Conservation (phyloP, 2,113 vertebrate species). For the Petrocephalus microphthalmus region DNA sequence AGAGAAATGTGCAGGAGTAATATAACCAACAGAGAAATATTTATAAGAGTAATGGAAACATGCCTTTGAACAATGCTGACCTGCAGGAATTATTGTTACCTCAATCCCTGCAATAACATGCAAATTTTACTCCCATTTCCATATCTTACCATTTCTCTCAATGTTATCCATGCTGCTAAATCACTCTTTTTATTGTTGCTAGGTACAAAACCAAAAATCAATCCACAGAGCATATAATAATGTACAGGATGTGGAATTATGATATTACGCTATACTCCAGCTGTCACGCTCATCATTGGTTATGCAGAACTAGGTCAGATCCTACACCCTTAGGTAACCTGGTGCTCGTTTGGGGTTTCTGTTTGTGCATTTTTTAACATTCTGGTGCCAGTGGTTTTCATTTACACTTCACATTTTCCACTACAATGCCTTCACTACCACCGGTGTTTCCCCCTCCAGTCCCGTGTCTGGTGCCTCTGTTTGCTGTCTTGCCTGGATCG, state of each 20-base stretch:
- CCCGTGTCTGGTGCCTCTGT: not conserved
- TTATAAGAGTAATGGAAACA: no score
- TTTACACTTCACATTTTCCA: not conserved
- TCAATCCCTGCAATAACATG: not conserved
- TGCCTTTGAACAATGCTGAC: no score
- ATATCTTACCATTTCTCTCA: not conserved
- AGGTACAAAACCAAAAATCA: not conserved
- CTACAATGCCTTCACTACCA: not conserved
- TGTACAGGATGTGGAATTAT: not conserved
- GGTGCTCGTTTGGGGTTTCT: not conserved
- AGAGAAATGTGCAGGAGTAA: not conserved
- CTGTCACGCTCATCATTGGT: not conserved
- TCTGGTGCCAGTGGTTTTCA: not conserved
- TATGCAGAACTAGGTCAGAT: not conserved
- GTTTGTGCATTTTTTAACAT: not conserved
- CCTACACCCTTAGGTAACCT: not conserved
- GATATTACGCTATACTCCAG: not conserved
- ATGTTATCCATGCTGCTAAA: not conserved
- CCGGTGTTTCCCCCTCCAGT: not conserved
- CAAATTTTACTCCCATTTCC: not conserved
- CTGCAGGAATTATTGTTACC: not conserved
- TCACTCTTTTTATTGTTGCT: not conserved
- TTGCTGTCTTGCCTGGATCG: not conserved
- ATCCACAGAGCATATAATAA: not conserved
- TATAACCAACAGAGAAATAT: no score